A percentile compares a stretch with the other conserved stretches of the same genome.
phyloP scores from a whole-genome alignment of 2,113 vertebrate species.

The Austrofundulus limnaeus region DNA sequence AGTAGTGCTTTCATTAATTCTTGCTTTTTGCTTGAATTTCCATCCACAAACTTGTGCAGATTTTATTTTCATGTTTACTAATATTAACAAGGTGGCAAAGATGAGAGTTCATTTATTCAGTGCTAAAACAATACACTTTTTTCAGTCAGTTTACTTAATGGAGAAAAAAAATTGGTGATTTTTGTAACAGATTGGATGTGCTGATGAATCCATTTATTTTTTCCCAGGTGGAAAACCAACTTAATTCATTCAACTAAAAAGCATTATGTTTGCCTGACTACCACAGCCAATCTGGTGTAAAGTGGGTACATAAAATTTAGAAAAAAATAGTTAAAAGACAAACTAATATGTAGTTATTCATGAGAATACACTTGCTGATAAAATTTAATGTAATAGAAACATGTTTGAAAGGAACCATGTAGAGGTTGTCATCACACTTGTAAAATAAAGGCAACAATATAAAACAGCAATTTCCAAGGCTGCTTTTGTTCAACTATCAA shows the following conservation, averaged over 20 bases:
- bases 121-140: slow-evolving; percentile 1
- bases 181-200: slow-evolving; percentile 19
- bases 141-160: background rate
- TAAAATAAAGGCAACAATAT: background rate
- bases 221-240: slow-evolving; percentile 14
- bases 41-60: slow-evolving; percentile 20
- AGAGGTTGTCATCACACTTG: background rate
- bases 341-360: background rate
- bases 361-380: background rate
- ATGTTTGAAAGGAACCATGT: background rate
- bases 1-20: background rate
- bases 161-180: slow-evolving; percentile 19
- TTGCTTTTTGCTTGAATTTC: background rate
- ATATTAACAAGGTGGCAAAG: slow-evolving; percentile 4
- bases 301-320: slow-evolving; percentile 1
- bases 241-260: slow-evolving; percentile 18
- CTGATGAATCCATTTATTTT: slow-evolving; percentile 7
- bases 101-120: slow-evolving; percentile 30
- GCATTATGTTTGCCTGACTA: slow-evolving; percentile 1
- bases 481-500: background rate
- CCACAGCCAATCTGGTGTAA: background rate
- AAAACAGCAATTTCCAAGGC: background rate
- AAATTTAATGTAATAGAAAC: background rate
- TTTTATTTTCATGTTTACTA: slow-evolving; percentile 5
- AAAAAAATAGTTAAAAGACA: slow-evolving; percentile 7